Evolutionary conservation across 2,797 vertebrate genomes (phyloP).

Genomic region (Schizopygopsis malacanthus): DNA sequence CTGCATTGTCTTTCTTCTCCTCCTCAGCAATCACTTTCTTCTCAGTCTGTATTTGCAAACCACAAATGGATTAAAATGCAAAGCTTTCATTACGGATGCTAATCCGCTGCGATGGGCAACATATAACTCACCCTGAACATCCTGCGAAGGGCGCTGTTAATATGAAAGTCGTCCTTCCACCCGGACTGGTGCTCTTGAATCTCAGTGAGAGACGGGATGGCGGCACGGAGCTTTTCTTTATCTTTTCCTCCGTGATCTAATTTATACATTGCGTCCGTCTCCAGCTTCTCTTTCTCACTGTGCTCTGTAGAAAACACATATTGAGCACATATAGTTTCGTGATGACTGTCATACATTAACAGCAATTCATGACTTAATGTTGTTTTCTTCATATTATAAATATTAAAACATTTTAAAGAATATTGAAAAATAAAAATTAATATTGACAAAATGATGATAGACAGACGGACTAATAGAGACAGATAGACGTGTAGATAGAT

Average conservation of each 20-base stretch:
- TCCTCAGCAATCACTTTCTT: conserved; percentile 85
- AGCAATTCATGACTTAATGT: not conserved
- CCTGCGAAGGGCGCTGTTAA: conserved; percentile 86
- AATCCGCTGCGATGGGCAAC: not conserved
- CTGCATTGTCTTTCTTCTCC: conserved; percentile 82
- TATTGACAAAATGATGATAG: not conserved
- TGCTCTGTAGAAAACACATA: conserved; percentile 74
- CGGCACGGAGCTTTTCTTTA: conserved; percentile 82
- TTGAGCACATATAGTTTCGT: not conserved
- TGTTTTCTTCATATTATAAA: not conserved
- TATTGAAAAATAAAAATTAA: not conserved
- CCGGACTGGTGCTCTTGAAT: conserved; percentile 85
- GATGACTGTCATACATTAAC: not conserved
- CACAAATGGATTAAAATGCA: not conserved
- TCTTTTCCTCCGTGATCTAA: conserved; percentile 88
- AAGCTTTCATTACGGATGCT: not conserved
- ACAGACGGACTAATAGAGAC: no score
- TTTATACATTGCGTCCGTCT: conserved; percentile 90
- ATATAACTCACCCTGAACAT: conserved; percentile 81
- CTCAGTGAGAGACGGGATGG: conserved; percentile 84
- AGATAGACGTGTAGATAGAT: no score
- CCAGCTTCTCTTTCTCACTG: conserved; percentile 87
- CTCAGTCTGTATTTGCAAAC: conserved; percentile 76
- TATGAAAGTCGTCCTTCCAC: conserved; percentile 89
- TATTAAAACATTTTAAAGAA: not conserved